These are phyloP conservation scores for Elgaria multicarinata DNA, from an alignment of 2,113 vertebrate genomes.

Conservation along the genomic window DNA sequence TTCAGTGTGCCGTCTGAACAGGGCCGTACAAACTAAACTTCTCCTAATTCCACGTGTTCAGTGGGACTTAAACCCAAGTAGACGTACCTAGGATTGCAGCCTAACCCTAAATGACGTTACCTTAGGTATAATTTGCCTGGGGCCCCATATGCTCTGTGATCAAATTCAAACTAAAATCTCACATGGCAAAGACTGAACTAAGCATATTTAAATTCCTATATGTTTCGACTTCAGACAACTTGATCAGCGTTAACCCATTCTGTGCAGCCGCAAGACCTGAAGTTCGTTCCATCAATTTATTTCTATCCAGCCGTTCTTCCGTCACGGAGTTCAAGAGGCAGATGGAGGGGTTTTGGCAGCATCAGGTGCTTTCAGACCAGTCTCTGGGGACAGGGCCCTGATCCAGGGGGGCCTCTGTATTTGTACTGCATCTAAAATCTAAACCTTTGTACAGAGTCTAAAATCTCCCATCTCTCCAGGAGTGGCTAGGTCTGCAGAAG, in stretches of 20 bases:
- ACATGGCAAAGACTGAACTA: neutral
- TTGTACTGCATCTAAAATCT: neutral
- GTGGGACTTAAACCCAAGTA: neutral
- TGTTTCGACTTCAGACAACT: neutral
- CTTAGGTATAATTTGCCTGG: neutral
- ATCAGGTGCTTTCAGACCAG: neutral
- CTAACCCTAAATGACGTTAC: neutral
- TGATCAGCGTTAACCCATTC: neutral
- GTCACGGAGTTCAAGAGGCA: neutral
- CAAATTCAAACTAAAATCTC: neutral
- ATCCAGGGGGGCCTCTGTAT: neutral
- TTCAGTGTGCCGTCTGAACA: no score
- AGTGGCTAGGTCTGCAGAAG: neutral
- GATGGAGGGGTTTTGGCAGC: no score
- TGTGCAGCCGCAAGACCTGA: neutral
- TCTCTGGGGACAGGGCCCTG: neutral
- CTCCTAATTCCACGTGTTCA: no score
- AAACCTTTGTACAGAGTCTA: neutral
- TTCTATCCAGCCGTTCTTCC: neutral
- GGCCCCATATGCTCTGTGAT: neutral
- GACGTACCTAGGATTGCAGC: neutral
- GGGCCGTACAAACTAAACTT: no score
- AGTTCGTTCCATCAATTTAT: neutral
- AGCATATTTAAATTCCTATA: neutral
- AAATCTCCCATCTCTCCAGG: neutral